Evolutionary conservation across 2,888 invertebrate species (phyloP).

Genomic region (Platycheirus albimanus): DNA sequence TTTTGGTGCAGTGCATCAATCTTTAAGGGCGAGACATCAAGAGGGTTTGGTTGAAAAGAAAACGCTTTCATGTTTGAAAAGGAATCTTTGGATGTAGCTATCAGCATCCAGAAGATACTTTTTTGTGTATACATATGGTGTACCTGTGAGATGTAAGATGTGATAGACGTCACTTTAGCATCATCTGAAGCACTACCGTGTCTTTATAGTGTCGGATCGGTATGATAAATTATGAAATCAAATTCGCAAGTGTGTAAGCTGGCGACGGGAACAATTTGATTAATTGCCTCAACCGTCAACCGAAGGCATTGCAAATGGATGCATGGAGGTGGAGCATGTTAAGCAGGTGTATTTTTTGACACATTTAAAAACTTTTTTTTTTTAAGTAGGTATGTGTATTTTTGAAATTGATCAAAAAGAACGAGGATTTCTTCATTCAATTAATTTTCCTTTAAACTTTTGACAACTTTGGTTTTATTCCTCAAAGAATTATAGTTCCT

Average conservation of each 20-base stretch:
- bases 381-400: too few species aligned
- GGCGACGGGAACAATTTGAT: constrained; percentile 48
- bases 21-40: constrained; percentile 2
- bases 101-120: constrained; percentile 15
- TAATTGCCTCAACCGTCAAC: constrained; percentile 30
- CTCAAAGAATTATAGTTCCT: too few species aligned
- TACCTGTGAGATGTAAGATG: constrained; percentile 19
- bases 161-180: constrained; percentile 38
- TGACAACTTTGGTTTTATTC: too few species aligned
- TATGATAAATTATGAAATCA: constrained; percentile 63
- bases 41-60: constrained; percentile 16
- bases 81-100: background rate
- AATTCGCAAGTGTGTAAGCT: constrained; percentile 48
- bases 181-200: constrained; percentile 33
- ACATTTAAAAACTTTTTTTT: too few species aligned
- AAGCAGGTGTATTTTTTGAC: too few species aligned
- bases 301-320: constrained; percentile 40
- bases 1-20: constrained; percentile 64
- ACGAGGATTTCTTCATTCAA: too few species aligned
- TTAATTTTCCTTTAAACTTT: too few species aligned
- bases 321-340: background rate
- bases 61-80: constrained; percentile 35
- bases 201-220: constrained; percentile 42
- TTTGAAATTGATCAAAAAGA: too few species aligned
- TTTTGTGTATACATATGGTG: background rate